Evolutionary conservation across 2,113 vertebrate species (phyloP).

Genomic region (Sphyrna mokarran): DNA sequence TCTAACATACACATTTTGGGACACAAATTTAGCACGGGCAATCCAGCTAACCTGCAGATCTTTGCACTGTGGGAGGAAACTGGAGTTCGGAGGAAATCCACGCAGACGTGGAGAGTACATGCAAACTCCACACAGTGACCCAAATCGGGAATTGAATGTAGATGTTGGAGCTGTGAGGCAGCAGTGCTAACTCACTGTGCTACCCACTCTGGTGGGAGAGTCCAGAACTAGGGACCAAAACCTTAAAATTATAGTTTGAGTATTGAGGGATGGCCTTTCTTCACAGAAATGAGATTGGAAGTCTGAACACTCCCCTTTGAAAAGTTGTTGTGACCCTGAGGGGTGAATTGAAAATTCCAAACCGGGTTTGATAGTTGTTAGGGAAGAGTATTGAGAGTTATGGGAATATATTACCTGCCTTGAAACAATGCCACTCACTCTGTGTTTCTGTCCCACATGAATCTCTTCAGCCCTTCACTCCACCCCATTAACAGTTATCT

Average conservation of each 20-base stretch:
- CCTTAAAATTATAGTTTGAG: no score
- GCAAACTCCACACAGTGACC: no score
- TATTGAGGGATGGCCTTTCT: not conserved
- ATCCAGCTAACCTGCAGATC: no score
- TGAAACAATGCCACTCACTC: not conserved
- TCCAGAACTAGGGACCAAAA: not conserved
- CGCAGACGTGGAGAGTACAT: no score
- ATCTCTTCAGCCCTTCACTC: not conserved
- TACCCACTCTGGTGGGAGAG: not conserved
- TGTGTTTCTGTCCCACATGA: not conserved
- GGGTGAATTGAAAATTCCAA: not conserved
- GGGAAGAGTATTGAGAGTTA: not conserved
- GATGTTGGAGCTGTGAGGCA: no score
- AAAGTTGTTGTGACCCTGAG: not conserved
- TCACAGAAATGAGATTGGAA: not conserved
- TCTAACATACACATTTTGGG: no score
- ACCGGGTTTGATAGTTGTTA: not conserved
- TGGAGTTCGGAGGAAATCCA: no score
- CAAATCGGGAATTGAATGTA: no score
- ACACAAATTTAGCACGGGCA: no score
- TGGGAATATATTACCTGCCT: not conserved
- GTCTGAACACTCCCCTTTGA: not conserved
- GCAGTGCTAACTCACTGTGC: no score
- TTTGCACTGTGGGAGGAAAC: no score
- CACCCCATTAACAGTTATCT: no score